phyloP scores from a whole-genome alignment of 2,113 vertebrate species.

The Blennius ocellaris region DNA sequence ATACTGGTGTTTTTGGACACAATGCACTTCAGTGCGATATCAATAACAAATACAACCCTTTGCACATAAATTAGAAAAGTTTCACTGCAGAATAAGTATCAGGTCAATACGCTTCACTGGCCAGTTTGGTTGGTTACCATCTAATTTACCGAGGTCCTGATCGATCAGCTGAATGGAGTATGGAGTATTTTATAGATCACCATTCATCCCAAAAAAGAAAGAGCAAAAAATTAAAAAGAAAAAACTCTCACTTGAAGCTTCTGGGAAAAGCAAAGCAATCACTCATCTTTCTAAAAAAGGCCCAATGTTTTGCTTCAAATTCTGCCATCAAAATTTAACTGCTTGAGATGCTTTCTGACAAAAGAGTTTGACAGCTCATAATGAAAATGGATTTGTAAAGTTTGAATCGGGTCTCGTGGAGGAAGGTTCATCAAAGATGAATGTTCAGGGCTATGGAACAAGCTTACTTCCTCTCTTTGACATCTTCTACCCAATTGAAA shows the following conservation, averaged over 20 bases:
- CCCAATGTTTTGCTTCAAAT: slow-evolving; percentile 17
- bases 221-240: no score
- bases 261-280: not conserved
- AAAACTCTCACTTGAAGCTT: no score
- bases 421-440: not conserved
- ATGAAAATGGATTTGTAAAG: slow-evolving; percentile 39
- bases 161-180: no score
- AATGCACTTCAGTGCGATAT: no score
- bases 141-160: slow-evolving; percentile 4
- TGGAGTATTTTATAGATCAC: no score
- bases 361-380: slow-evolving; percentile 44
- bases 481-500: not conserved
- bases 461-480: no score
- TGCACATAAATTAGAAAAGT: slow-evolving; percentile 1
- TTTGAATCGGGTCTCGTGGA: slow-evolving; percentile 7
- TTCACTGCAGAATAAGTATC: slow-evolving; percentile 1
- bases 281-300: not conserved
- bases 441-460: no score
- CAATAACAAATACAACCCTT: no score
- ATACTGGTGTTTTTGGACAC: no score
- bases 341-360: slow-evolving; percentile 42
- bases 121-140: slow-evolving; percentile 2
- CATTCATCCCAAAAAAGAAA: no score
- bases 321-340: slow-evolving; percentile 45
- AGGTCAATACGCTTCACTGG: slow-evolving; percentile 17